Conservation (phyloP, 2,888 invertebrate species). For the Tortricodes alternella region DNA sequence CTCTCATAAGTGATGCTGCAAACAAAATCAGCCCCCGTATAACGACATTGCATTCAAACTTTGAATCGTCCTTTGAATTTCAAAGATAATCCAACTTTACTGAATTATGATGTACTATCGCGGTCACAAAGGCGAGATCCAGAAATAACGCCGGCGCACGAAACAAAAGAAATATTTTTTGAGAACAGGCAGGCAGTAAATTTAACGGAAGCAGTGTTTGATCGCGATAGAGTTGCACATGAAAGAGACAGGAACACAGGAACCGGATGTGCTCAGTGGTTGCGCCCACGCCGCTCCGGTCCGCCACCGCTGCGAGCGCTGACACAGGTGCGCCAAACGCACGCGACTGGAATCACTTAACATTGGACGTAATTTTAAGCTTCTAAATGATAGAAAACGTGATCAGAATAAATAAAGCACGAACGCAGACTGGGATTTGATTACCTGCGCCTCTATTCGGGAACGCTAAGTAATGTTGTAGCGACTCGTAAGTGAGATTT, state of each 20-base stretch:
- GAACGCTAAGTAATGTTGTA: too few species aligned
- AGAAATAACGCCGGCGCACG: not conserved
- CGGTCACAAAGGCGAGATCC: not conserved
- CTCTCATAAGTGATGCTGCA: constrained; percentile 53
- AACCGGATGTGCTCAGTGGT: constrained; percentile 68
- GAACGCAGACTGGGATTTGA: not conserved
- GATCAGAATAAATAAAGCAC: constrained; percentile 28
- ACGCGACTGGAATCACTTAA: constrained; percentile 52
- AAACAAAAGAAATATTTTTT: not conserved
- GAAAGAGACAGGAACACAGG: constrained; percentile 64
- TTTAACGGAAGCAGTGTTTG: constrained; percentile 42
- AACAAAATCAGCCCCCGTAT: constrained; percentile 60
- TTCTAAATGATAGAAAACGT: constrained; percentile 32
- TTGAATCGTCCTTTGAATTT: too few species aligned
- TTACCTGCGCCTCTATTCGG: too few species aligned
- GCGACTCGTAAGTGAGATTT: too few species aligned
- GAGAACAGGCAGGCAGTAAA: too few species aligned
- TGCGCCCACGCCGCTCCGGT: constrained; percentile 44
- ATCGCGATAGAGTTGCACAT: constrained; percentile 43
- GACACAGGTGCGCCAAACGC: constrained; percentile 56
- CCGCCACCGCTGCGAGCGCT: too few species aligned
- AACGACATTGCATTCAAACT: constrained; percentile 51
- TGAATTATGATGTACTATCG: constrained; percentile 37
- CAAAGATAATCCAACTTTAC: constrained; percentile 36
- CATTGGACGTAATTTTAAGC: constrained; percentile 47